A percentile compares a stretch with the other conserved stretches of the same genome.
These are phyloP conservation scores for Podarcis lilfordi DNA, from an alignment of 2,797 vertebrate genomes.

Conservation along the genomic window DNA sequence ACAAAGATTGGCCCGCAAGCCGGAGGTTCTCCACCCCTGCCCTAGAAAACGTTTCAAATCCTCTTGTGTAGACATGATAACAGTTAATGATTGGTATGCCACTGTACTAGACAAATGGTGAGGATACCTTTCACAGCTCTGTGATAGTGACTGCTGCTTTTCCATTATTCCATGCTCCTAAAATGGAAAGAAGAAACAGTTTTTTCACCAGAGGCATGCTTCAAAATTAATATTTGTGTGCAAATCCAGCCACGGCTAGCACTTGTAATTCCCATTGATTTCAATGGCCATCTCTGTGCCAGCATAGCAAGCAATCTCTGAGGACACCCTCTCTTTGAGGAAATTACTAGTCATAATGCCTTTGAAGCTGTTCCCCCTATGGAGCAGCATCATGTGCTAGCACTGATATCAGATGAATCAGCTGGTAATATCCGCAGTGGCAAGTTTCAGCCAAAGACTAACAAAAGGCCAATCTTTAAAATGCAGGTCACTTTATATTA, in stretches of 20 bases:
- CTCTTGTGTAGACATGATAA: background rate
- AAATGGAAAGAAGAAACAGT: constrained; percentile 61
- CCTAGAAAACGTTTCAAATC: background rate
- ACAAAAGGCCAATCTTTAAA: background rate
- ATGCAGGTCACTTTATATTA: background rate
- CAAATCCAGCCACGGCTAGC: background rate
- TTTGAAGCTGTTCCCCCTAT: background rate
- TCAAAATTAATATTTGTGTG: background rate
- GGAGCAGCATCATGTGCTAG: background rate
- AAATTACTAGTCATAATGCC: background rate
- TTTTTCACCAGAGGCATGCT: constrained; percentile 10
- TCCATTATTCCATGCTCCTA: constrained; percentile 78
- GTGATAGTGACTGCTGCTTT: constrained; percentile 71
- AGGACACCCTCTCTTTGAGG: fast-evolving
- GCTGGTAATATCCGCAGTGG: too few species aligned
- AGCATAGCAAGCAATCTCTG: fast-evolving
- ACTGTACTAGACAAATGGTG: constrained; percentile 22
- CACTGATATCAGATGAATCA: background rate
- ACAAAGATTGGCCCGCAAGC: too few species aligned
- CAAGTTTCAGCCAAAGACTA: background rate
- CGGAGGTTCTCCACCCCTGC: too few species aligned
- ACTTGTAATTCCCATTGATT: background rate
- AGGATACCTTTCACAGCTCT: constrained; percentile 80
- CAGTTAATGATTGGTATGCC: background rate
- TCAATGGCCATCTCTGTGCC: background rate